Percentiles rank a stretch among this genome's conserved stretches.
Evolutionary conservation across 2,113 vertebrate species (phyloP).

Genomic region (Oenanthe melanoleuca): DNA sequence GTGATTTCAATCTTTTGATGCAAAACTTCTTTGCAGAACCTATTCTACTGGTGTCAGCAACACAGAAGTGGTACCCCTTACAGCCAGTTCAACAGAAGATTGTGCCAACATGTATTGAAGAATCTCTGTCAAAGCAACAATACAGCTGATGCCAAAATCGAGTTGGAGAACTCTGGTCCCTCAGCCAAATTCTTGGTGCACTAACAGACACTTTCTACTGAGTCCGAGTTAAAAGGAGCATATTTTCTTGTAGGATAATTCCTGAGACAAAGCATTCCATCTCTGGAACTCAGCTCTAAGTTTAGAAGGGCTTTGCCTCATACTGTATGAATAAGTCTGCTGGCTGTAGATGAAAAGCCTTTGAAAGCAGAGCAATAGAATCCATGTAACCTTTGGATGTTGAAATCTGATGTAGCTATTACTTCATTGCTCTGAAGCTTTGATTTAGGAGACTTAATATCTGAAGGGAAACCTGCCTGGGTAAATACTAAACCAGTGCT

Average conservation of each 20-base stretch:
- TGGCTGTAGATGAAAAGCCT: background rate
- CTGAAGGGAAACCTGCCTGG: background rate
- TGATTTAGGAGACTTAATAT: background rate
- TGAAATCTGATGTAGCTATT: background rate
- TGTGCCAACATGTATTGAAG: accelerated
- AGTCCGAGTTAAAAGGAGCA: background rate
- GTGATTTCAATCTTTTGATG: background rate
- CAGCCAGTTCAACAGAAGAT: background rate
- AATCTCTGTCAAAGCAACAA: background rate
- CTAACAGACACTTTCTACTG: background rate
- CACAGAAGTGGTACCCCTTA: accelerated
- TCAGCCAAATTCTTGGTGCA: background rate
- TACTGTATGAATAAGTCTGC: background rate
- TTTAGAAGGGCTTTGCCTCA: background rate
- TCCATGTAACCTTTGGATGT: background rate
- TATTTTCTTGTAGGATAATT: background rate
- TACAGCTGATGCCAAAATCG: background rate
- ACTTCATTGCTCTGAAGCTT: background rate
- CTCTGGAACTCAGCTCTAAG: background rate
- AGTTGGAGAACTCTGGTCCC: background rate
- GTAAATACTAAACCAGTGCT: background rate
- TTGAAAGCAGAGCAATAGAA: background rate
- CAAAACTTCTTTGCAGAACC: background rate
- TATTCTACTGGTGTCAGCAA: background rate
- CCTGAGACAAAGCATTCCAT: background rate